Conservation (phyloP, 1,140 invertebrate species). For the Microplitis mediator region DNA sequence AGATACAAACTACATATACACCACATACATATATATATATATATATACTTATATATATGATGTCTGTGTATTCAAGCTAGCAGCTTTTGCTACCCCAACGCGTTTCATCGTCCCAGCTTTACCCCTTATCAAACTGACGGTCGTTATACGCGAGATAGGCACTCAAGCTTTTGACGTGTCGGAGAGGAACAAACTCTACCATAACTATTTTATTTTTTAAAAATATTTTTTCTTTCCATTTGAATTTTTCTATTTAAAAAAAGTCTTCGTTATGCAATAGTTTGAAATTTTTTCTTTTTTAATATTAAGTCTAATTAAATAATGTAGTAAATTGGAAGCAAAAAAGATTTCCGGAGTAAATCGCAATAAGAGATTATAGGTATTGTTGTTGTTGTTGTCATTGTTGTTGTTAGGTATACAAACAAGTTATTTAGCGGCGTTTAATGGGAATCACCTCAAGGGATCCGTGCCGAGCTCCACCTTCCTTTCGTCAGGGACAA, state of each 20-base stretch:
- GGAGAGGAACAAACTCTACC: neutral
- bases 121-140: too few species aligned
- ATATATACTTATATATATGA: too few species aligned
- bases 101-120: too few species aligned
- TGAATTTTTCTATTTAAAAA: neutral
- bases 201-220: too few species aligned
- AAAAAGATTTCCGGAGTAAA: constrained; percentile 26
- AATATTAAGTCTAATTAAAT: neutral
- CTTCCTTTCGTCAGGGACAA: constrained; percentile 42
- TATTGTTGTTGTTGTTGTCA: constrained; percentile 30
- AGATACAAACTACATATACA: neutral
- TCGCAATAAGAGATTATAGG: constrained; percentile 13
- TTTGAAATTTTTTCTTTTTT: too few species aligned
- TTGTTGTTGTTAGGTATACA: constrained; percentile 40
- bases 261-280: too few species aligned
- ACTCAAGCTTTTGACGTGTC: constrained; percentile 8
- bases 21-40: too few species aligned
- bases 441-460: constrained; percentile 47
- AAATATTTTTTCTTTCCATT: neutral
- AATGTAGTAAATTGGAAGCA: neutral
- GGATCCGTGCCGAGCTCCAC: constrained; percentile 13
- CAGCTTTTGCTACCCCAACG: too few species aligned
- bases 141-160: constrained; percentile 2
- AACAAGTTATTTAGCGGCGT: constrained; percentile 56
- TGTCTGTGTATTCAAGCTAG: too few species aligned